Conservation (phyloP, 2,888 invertebrate genomes). For the Tetramorium bicarinatum region DNA sequence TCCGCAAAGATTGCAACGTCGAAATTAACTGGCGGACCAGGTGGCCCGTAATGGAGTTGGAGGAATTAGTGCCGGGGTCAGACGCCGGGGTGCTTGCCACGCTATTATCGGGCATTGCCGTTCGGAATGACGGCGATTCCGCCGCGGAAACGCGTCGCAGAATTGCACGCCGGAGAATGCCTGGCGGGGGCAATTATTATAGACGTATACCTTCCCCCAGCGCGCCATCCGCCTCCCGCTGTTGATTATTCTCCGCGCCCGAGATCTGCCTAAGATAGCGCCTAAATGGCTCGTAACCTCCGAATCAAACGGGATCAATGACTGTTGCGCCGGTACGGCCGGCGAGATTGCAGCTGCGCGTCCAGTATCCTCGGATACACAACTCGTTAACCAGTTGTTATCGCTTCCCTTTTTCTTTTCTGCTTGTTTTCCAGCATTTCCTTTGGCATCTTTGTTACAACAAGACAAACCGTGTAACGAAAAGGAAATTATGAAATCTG, state of each 20-base stretch:
- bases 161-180: slow-evolving; percentile 37
- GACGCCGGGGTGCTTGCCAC: slow-evolving; percentile 64
- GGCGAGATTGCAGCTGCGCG: not conserved
- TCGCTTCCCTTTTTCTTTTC: not conserved
- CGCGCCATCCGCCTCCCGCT: not conserved
- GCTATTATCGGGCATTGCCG: slow-evolving; percentile 69
- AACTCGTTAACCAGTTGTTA: slow-evolving; percentile 10
- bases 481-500: not conserved
- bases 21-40: slow-evolving; percentile 68
- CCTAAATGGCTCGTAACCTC: slow-evolving; percentile 42
- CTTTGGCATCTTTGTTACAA: not conserved
- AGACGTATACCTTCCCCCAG: slow-evolving; percentile 8
- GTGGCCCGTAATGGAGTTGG: slow-evolving; percentile 65
- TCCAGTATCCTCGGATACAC: not conserved
- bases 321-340: slow-evolving; percentile 41
- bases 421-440: not conserved
- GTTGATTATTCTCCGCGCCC: slow-evolving; percentile 41
- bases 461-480: not conserved
- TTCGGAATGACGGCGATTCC: slow-evolving; percentile 54
- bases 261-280: slow-evolving; percentile 54
- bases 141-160: slow-evolving; percentile 41
- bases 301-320: slow-evolving; percentile 60
- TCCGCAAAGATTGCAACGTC: slow-evolving; percentile 58
- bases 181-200: slow-evolving; percentile 54
- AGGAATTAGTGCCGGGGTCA: slow-evolving; percentile 61